phyloP scores from a whole-genome alignment of 2,888 invertebrate genomes.

The Trichogramma evanescens region DNA sequence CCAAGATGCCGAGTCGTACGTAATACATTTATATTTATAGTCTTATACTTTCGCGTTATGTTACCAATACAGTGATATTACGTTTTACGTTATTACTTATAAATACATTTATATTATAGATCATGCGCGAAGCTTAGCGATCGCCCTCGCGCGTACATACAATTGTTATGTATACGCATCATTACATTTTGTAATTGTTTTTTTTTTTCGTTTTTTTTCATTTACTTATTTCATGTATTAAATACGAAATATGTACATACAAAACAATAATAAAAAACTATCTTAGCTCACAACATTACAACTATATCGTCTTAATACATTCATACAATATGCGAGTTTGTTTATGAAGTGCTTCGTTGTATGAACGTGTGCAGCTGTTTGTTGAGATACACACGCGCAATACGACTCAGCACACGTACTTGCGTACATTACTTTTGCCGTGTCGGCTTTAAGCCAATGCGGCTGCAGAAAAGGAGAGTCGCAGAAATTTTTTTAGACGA shows the following conservation, averaged over 20 bases:
- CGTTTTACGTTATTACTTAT: not conserved
- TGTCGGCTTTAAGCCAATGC: too few species aligned
- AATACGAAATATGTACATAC: constrained; percentile 10
- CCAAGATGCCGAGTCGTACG: too few species aligned
- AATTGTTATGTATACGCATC: not conserved
- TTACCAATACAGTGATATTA: too few species aligned
- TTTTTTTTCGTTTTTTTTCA: not conserved
- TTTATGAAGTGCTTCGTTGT: not conserved
- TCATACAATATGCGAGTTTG: too few species aligned
- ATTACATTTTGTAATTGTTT: not conserved
- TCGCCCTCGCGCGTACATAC: not conserved
- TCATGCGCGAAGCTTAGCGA: too few species aligned
- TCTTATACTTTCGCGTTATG: too few species aligned
- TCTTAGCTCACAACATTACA: too few species aligned
- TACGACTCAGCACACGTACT: constrained; percentile 1
- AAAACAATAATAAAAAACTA: constrained; percentile 10
- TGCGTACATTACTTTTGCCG: constrained; percentile 1
- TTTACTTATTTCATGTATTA: not conserved
- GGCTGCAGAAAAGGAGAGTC: too few species aligned
- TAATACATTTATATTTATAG: too few species aligned
- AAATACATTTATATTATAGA: too few species aligned
- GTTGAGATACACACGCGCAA: constrained; percentile 9
- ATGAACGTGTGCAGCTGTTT: constrained; percentile 11
- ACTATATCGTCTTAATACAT: too few species aligned
- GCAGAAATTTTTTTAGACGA: too few species aligned